phyloP scores from a whole-genome alignment of 2,113 vertebrate species.

The Gracilinanus agilis region DNA sequence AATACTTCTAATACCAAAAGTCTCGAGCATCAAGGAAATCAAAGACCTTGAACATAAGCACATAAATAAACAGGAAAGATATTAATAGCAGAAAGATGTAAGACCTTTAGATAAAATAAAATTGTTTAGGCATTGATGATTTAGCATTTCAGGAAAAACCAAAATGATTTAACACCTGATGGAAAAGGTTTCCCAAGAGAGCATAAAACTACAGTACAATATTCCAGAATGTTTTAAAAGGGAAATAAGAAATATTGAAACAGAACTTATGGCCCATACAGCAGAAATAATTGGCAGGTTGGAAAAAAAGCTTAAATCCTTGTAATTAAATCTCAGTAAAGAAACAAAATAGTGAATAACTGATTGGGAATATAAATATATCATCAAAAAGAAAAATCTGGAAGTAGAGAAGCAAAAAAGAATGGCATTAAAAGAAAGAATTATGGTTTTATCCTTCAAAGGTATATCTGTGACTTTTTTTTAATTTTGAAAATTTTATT shows the following conservation, averaged over 20 bases:
- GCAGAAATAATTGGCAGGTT: background rate
- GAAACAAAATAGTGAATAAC: background rate
- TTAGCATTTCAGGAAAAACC: background rate
- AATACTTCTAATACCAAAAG: background rate
- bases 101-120: background rate
- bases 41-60: background rate
- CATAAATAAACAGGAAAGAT: background rate
- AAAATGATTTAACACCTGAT: background rate
- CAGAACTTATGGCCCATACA: background rate
- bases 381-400: background rate
- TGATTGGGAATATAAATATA: background rate
- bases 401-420: background rate
- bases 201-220: background rate
- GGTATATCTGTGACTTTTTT: background rate
- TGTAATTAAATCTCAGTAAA: background rate
- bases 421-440: background rate
- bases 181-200: background rate
- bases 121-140: background rate
- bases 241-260: background rate
- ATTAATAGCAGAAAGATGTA: background rate
- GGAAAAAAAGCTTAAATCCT: background rate
- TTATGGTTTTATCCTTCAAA: background rate
- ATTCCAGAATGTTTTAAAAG: background rate
- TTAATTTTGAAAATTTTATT: too few relatives aligned
- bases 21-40: background rate